phyloP scores from a whole-genome alignment of 2,888 invertebrate genomes.

The Neoscelio sp. region DNA sequence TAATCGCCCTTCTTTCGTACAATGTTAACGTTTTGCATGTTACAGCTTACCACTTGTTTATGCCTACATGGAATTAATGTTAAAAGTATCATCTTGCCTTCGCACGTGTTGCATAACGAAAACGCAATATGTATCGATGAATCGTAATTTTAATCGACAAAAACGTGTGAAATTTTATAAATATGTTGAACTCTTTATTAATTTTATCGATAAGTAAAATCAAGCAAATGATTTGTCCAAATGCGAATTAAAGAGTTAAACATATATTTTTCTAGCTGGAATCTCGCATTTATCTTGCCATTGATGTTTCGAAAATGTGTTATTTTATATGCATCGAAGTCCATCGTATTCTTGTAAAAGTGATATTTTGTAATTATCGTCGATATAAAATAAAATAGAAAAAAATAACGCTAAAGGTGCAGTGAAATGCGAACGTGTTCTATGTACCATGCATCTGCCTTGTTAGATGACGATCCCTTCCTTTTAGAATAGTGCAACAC shows the following conservation, averaged over 20 bases:
- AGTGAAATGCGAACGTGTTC: constrained; percentile 40
- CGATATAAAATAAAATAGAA: constrained; percentile 36
- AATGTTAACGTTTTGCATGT: background rate
- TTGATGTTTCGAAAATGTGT: constrained; percentile 4
- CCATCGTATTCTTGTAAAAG: constrained; percentile 31
- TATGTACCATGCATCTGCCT: constrained; percentile 58
- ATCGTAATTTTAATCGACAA: too few relatives aligned
- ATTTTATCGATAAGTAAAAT: too few relatives aligned
- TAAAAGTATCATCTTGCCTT: too few relatives aligned
- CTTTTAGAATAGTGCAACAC: constrained; percentile 26
- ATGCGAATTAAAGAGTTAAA: background rate
- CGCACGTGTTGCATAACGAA: too few relatives aligned
- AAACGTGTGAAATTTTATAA: too few relatives aligned
- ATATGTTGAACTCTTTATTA: background rate
- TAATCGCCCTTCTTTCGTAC: constrained; percentile 18
- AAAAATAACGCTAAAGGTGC: constrained; percentile 48
- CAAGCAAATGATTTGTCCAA: too few relatives aligned
- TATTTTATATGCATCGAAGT: constrained; percentile 5
- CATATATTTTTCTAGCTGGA: constrained; percentile 36
- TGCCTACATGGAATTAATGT: too few relatives aligned
- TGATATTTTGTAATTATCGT: constrained; percentile 55
- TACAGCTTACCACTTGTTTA: background rate
- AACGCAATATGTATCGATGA: too few relatives aligned
- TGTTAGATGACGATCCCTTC: constrained; percentile 59
- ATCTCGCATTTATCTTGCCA: constrained; percentile 42